phyloP scores from a whole-genome alignment of 2,888 invertebrate genomes.

The Drosophila quinaria region DNA sequence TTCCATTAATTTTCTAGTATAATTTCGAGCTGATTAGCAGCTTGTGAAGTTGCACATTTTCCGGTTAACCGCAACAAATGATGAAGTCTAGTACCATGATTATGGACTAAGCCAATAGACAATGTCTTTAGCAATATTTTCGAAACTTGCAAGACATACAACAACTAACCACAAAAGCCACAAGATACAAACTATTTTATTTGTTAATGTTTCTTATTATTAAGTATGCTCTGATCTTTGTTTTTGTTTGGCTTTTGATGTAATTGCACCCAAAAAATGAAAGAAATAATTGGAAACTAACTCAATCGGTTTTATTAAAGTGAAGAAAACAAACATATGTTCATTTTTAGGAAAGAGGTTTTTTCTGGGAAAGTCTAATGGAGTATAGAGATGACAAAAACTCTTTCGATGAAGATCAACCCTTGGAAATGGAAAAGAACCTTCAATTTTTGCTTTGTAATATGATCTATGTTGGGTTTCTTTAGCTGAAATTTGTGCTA shows the following conservation, averaged over 20 bases:
- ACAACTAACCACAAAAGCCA: conserved; percentile 50
- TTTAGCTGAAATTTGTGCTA: conserved; percentile 2
- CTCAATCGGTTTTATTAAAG: conserved; percentile 45
- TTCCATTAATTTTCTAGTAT: conserved; percentile 9
- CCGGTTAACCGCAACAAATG: conserved; percentile 36
- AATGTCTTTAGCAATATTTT: conserved; percentile 16
- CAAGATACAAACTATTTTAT: conserved; percentile 37
- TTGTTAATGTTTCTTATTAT: conserved; percentile 18
- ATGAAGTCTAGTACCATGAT: conserved; percentile 14
- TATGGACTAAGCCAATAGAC: conserved; percentile 6
- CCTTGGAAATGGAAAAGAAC: neutral
- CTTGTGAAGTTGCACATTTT: conserved; percentile 35
- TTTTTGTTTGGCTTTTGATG: conserved; percentile 37
- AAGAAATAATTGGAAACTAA: conserved; percentile 7
- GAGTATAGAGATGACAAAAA: neutral
- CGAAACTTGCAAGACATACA: conserved; percentile 20
- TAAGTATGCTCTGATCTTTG: conserved; percentile 39
- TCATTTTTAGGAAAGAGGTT: neutral
- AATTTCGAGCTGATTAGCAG: conserved; percentile 11
- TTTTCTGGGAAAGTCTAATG: neutral
- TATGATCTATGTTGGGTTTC: conserved; percentile 12
- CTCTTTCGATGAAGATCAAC: conserved; percentile 7
- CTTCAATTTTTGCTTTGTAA: conserved; percentile 17
- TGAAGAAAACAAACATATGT: conserved; percentile 1
- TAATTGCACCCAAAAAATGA: conserved; percentile 11